Percentiles rank a stretch among this genome's conserved stretches.
These are phyloP conservation scores for Poeciliopsis paucimaculata DNA, from an alignment of 2,797 vertebrate genomes.

Conservation along the genomic window DNA sequence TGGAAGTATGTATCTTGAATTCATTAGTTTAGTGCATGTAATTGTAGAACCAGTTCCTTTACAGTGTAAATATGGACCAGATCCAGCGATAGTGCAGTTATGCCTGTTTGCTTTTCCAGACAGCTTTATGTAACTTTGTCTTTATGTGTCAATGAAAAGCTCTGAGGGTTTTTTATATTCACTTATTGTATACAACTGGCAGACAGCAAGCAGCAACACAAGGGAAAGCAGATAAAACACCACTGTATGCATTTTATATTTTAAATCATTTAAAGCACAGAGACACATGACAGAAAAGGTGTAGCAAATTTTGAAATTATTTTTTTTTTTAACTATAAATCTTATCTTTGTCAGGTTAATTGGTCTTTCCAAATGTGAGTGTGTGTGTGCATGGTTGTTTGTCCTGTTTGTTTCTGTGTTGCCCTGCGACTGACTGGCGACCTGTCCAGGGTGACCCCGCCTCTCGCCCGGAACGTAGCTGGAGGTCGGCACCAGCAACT, in stretches of 20 bases:
- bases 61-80: not conserved
- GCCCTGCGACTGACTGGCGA: too few relatives aligned
- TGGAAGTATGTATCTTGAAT: not conserved
- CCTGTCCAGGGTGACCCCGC: too few relatives aligned
- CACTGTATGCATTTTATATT: not conserved
- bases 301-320: not conserved
- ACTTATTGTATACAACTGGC: not conserved
- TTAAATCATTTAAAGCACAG: not conserved
- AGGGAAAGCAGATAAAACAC: not conserved
- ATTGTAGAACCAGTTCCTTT: not conserved
- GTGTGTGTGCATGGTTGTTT: too few relatives aligned
- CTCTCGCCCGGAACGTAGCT: too few relatives aligned
- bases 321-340: not conserved
- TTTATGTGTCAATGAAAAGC: not conserved
- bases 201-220: not conserved
- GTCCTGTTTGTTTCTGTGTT: too few relatives aligned
- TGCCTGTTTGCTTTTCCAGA: not conserved
- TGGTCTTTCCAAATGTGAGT: too few relatives aligned
- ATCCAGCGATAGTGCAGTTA: not conserved
- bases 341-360: too few relatives aligned
- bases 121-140: not conserved
- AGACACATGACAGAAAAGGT: not conserved
- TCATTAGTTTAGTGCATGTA: not conserved
- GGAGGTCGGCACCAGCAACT: too few relatives aligned
- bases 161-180: not conserved